These are phyloP conservation scores for Coccyzus lansbergi DNA, from an alignment of 2,797 vertebrate genomes.

Conservation along the genomic window DNA sequence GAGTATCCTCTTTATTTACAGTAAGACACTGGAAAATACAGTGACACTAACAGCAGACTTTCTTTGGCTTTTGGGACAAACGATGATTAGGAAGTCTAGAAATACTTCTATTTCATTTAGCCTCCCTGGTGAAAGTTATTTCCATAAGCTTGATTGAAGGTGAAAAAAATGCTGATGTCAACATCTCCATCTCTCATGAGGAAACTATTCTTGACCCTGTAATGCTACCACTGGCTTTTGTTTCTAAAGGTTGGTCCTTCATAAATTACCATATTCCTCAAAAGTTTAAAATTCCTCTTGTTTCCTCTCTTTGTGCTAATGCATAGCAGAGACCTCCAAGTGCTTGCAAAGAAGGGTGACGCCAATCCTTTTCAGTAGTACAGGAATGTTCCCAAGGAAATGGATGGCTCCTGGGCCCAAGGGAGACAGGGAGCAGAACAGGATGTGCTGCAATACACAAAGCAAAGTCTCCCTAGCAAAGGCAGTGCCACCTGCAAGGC, in stretches of 20 bases:
- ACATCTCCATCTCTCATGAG: neutral
- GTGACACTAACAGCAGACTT: neutral
- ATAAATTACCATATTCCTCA: conserved; percentile 54
- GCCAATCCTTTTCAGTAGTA: conserved; percentile 18
- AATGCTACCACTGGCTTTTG: neutral
- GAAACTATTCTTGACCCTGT: neutral
- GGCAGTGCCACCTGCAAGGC: conserved; percentile 35
- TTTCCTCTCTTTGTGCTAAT: conserved; percentile 62
- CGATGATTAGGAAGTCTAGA: neutral
- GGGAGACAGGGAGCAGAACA: conserved; percentile 38
- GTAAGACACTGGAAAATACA: neutral
- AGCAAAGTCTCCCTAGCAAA: conserved; percentile 27
- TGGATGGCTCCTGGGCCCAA: neutral
- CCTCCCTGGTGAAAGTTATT: neutral
- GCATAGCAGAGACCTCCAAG: neutral
- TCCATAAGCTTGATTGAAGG: neutral
- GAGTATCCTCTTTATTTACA: neutral
- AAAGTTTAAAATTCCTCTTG: conserved; percentile 42
- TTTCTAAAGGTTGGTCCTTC: neutral
- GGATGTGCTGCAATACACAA: conserved; percentile 55
- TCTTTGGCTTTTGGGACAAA: neutral
- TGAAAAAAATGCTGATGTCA: neutral
- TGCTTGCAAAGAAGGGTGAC: conserved; percentile 35
- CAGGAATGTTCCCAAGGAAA: conserved; percentile 69
- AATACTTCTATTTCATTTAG: neutral